Base-by-base conservation (phyloP, 2,888 invertebrate genomes). In the Pantelozetes paolii region DNA sequence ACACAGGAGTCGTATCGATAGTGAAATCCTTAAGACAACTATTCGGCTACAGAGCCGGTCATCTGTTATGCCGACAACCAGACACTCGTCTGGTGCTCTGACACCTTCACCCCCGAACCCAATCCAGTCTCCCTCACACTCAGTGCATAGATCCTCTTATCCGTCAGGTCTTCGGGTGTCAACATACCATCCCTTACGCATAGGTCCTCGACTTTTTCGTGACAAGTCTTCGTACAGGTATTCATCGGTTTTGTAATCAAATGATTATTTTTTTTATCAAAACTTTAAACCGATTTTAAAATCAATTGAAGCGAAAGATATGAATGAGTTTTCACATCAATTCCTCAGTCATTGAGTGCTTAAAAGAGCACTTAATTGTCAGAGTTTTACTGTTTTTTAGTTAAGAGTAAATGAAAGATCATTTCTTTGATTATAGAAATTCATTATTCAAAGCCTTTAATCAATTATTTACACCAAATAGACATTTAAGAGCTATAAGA, bases 221-320 rank as follows among this genome's bases (percentile, higher is more conserved):
- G 74, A 70, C 40, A 69, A 57, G 40, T 74, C 74, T 26, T 74
- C 74, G 18, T 70, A 54, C 48, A 74, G 74, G 74, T 74, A 42
- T 62, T 57, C 23, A 54, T 26, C 36, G 45, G 18, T 42, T 28
- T 26, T 26, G 13, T 36, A 36, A 8, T 36, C 36, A 5, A 36
- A 36, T n/a, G n/a, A n/a, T n/a, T 36, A 36, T 11, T 8, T 8
- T 36, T 36, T 11, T 36, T 36, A 11, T 36, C 11, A 5, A 36
- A 36, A 5, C 36, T 36, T 36, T 36, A 36, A 5, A 59, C 2
- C 11, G 5, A 36, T 11, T 11, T 8, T 36, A 36, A 8, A 36
- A 8, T 36, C 36, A 36, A 36, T 8, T 36, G n/a, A n/a, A n/a
- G n/a, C n/a, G n/a, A 36, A 36, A 36, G 6, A 36, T 36, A 8